A percentile compares a stretch with the other conserved stretches of the same genome.
Conservation (phyloP, 2,797 vertebrate genomes). For the Serranus cabrilla region DNA sequence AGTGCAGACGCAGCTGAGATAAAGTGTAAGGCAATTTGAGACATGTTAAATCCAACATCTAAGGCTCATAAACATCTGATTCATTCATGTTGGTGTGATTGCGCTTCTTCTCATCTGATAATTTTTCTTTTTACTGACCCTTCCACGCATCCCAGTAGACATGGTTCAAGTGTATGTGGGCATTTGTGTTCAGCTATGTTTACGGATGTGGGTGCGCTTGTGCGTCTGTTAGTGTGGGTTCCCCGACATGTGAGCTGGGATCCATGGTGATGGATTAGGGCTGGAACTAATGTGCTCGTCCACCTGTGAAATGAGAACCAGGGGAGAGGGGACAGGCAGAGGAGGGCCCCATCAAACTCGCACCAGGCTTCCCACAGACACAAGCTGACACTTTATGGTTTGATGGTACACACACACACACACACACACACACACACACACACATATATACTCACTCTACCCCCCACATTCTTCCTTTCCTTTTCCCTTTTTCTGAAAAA, state of each 20-base stretch:
- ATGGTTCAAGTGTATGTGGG: not conserved
- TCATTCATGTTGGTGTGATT: not conserved
- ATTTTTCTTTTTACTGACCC: slow-evolving; percentile 25
- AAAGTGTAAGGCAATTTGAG: slow-evolving; percentile 18
- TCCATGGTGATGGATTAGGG: slow-evolving; percentile 77
- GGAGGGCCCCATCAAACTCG: slow-evolving; percentile 51
- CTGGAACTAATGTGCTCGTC: slow-evolving; percentile 81
- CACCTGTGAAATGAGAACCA: slow-evolving; percentile 87
- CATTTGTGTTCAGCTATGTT: slow-evolving; percentile 23
- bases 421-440: too few species aligned
- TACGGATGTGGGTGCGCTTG: slow-evolving; percentile 6
- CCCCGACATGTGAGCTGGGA: slow-evolving; percentile 47
- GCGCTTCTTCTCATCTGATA: not conserved
- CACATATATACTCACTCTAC: not conserved
- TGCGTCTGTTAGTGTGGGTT: slow-evolving; percentile 33
- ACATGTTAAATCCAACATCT: slow-evolving; percentile 13
- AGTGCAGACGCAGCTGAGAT: slow-evolving; percentile 11
- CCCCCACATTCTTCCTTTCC: not conserved
- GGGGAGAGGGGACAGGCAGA: slow-evolving; percentile 55
- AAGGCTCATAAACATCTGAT: slow-evolving; percentile 23
- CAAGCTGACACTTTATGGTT: slow-evolving; percentile 63
- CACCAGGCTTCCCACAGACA: slow-evolving; percentile 68
- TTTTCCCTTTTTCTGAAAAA: slow-evolving; percentile 33
- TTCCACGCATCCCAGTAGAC: slow-evolving; percentile 4
- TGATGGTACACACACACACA: slow-evolving; percentile 34